phyloP scores from a whole-genome alignment of 1,140 invertebrate genomes.

The Lamellibrachia luymesi region DNA sequence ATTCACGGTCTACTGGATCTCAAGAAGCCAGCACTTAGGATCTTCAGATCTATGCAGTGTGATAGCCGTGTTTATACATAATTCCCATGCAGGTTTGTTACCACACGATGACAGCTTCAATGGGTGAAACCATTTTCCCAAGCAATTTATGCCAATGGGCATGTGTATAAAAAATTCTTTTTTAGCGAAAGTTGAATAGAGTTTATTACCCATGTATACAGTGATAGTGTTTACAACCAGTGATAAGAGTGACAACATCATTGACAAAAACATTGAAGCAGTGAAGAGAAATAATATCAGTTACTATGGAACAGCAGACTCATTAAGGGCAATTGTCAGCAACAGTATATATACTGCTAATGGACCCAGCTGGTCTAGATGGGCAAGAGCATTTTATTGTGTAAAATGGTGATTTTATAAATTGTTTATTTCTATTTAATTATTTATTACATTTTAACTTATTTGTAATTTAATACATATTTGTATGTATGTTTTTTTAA shows the following conservation, averaged over 20 bases:
- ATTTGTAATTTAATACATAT: too few species aligned
- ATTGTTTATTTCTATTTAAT: too few species aligned
- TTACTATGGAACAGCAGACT: not conserved
- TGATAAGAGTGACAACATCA: not conserved
- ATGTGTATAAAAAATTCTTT: not conserved
- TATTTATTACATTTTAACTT: too few species aligned
- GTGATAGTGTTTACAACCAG: not conserved
- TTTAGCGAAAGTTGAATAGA: not conserved
- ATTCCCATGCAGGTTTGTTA: not conserved
- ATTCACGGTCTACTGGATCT: not conserved
- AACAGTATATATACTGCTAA: too few species aligned
- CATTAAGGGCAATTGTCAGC: not conserved
- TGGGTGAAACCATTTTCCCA: not conserved
- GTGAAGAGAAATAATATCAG: not conserved
- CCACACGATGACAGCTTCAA: not conserved
- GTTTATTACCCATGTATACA: not conserved
- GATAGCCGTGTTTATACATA: not conserved
- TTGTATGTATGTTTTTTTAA: too few species aligned
- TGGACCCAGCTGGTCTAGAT: too few species aligned
- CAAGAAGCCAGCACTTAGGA: not conserved
- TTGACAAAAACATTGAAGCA: not conserved
- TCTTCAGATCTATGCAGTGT: not conserved
- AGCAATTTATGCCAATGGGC: not conserved
- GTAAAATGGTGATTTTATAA: too few species aligned
- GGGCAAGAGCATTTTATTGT: too few species aligned